These are phyloP conservation scores for Ciconia nigra DNA, from an alignment of 2,797 vertebrate genomes.

Conservation along the genomic window DNA sequence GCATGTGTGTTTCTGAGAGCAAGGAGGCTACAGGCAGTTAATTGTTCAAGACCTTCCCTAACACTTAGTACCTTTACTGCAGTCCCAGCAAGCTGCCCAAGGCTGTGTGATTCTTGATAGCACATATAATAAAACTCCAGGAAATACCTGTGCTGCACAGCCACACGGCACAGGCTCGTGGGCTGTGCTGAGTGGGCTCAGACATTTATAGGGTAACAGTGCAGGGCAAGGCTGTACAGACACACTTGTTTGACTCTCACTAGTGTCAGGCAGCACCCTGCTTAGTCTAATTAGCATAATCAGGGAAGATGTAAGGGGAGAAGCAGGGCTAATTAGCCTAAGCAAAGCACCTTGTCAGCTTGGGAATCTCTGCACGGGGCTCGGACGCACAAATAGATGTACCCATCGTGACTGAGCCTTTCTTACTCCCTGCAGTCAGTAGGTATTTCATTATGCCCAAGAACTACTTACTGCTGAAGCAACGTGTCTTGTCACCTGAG, in stretches of 20 bases:
- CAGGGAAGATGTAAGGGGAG: slow-evolving; percentile 8
- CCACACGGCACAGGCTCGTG: fast-evolving
- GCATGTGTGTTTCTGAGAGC: background rate
- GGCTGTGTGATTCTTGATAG: background rate
- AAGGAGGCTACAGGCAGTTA: background rate
- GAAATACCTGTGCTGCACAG: background rate
- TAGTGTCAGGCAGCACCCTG: slow-evolving; percentile 11
- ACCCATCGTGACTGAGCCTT: background rate
- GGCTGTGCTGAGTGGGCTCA: background rate
- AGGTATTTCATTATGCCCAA: background rate
- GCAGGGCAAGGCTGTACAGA: background rate
- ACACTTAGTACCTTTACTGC: background rate
- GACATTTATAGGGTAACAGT: background rate
- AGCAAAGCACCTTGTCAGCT: slow-evolving; percentile 36
- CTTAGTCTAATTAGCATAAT: slow-evolving; percentile 11
- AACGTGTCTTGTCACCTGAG: background rate
- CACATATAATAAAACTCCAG: background rate
- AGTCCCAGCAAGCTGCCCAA: background rate
- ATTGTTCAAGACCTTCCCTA: background rate
- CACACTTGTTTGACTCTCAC: background rate
- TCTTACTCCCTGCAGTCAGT: background rate
- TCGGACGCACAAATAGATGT: background rate
- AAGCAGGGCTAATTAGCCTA: slow-evolving; percentile 11
- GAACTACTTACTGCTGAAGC: background rate
- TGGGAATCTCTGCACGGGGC: slow-evolving; percentile 1